These are phyloP conservation scores for Leptopilina syphax DNA, from an alignment of 2,888 invertebrate species.

Conservation along the genomic window DNA sequence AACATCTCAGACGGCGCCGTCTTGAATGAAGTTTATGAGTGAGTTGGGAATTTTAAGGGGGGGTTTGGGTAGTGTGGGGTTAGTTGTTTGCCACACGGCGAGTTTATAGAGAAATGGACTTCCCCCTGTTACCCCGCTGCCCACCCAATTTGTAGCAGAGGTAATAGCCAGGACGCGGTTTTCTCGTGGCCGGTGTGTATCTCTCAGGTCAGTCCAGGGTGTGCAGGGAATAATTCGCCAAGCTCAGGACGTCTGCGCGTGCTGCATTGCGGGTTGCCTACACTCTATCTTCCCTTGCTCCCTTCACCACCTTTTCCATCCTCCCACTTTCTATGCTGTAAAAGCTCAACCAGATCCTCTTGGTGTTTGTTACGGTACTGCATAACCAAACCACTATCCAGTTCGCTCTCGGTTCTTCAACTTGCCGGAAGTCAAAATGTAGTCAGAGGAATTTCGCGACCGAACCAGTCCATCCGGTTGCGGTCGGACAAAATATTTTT, in stretches of 20 bases:
- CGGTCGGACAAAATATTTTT: conserved; percentile 8
- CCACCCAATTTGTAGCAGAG: too few relatives aligned
- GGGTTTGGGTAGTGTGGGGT: background rate
- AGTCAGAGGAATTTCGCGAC: conserved; percentile 15
- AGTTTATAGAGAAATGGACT: too few relatives aligned
- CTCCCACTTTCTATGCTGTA: conserved; percentile 10
- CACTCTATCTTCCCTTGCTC: conserved; percentile 52
- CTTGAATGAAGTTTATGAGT: conserved; percentile 13
- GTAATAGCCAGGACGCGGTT: conserved; percentile 27
- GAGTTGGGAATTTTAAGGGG: background rate
- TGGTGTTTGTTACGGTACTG: conserved; percentile 61
- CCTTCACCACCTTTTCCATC: background rate
- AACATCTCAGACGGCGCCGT: conserved; percentile 1
- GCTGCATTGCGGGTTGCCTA: conserved; percentile 69
- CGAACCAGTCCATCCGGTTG: conserved; percentile 36
- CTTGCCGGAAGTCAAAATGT: conserved; percentile 42
- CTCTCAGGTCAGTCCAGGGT: conserved; percentile 56
- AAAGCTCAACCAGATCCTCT: conserved; percentile 9
- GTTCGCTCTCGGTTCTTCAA: conserved; percentile 39
- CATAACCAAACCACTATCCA: conserved; percentile 50
- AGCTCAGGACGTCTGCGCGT: conserved; percentile 70
- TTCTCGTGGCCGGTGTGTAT: conserved; percentile 47
- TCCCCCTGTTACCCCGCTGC: too few relatives aligned
- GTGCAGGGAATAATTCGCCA: conserved; percentile 59
- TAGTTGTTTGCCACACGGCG: too few relatives aligned